A percentile compares a stretch with the other conserved stretches of the same genome.
phyloP scores from a whole-genome alignment of 1,140 invertebrate genomes.

The Paraescarpia echinospica region DNA sequence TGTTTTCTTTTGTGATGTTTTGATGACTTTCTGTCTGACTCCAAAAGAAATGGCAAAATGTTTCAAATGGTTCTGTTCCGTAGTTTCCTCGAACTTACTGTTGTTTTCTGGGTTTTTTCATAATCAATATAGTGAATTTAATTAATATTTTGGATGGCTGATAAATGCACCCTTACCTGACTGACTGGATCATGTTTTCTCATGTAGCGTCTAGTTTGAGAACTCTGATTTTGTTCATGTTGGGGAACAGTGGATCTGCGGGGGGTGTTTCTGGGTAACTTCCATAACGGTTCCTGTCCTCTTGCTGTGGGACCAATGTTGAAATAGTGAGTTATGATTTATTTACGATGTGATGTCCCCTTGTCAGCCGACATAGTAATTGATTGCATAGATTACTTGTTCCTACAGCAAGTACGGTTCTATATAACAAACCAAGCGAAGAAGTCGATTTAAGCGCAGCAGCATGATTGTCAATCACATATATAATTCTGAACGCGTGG shows the following conservation, averaged over 20 bases:
- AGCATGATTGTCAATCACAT: background rate
- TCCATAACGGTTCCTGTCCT: background rate
- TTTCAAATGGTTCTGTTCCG: background rate
- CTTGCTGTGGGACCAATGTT: background rate
- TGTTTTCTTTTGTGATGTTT: no score
- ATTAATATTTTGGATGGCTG: background rate
- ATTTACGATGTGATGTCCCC: background rate
- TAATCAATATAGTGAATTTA: background rate
- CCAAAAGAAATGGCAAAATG: no score
- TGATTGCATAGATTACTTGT: background rate
- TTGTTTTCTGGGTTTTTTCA: background rate
- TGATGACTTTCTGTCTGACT: no score
- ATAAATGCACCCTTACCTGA: no score
- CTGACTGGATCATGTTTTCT: no score
- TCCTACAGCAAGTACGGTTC: background rate
- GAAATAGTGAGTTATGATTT: background rate
- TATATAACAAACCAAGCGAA: background rate
- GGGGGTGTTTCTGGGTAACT: background rate
- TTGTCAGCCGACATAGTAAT: background rate
- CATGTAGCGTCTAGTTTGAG: no score
- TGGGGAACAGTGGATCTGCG: background rate
- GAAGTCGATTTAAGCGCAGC: background rate
- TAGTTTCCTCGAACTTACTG: background rate
- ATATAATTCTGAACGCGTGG: background rate
- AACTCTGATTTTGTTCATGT: background rate